Evolutionary conservation across 2,888 invertebrate species (phyloP).

Genomic region (Mesorhabditis belari): DNA sequence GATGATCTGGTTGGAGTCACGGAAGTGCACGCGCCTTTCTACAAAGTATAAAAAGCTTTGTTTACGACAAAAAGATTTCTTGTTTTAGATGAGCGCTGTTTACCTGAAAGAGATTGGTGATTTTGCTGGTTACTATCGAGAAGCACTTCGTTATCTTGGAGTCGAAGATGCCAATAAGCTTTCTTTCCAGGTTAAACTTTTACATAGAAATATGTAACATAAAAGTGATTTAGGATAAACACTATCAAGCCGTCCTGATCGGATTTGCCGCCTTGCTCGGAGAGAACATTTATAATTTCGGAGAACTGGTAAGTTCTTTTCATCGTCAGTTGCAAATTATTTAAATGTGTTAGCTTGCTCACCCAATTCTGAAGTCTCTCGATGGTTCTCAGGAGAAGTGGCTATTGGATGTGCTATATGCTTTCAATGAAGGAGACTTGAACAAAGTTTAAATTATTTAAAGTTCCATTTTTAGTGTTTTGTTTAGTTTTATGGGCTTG

Average conservation of each 20-base stretch:
- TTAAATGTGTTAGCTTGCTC: slow-evolving; percentile 68
- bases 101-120: slow-evolving; percentile 63
- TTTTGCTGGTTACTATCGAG: slow-evolving; percentile 88
- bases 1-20: slow-evolving; percentile 38
- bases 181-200: slow-evolving; percentile 12
- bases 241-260: slow-evolving; percentile 78
- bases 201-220: not conserved
- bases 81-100: slow-evolving; percentile 29
- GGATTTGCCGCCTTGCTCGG: slow-evolving; percentile 88
- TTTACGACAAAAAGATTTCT: not conserved
- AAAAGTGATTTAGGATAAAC: not conserved
- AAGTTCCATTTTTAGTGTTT: not conserved
- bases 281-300: slow-evolving; percentile 90
- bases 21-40: slow-evolving; percentile 49
- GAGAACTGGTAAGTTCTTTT: slow-evolving; percentile 68
- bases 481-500: slow-evolving; percentile 58
- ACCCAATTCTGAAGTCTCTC: slow-evolving; percentile 81
- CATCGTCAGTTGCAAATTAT: not conserved
- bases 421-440: slow-evolving; percentile 75
- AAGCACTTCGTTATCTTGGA: slow-evolving; percentile 74
- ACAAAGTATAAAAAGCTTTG: slow-evolving; percentile 21
- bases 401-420: slow-evolving; percentile 66
- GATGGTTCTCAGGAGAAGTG: slow-evolving; percentile 76
- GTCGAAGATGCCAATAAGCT: slow-evolving; percentile 45
- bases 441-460: slow-evolving; percentile 3